Evolutionary conservation across 1,140 invertebrate genomes (phyloP).

Genomic region (Arion vulgaris): DNA sequence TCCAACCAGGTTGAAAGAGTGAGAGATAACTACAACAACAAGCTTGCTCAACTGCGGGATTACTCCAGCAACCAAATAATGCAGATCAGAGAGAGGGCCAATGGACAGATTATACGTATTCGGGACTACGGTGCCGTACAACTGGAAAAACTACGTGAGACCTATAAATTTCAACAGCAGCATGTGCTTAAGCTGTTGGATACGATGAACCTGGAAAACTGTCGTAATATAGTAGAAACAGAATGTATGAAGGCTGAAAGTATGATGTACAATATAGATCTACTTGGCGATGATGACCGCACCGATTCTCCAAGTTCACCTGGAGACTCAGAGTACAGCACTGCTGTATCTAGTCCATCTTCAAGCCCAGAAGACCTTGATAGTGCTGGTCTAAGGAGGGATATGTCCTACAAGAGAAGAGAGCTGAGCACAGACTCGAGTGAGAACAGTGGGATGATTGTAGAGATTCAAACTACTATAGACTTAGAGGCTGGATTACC

Average conservation of each 20-base stretch:
- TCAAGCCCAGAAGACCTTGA: constrained; percentile 41
- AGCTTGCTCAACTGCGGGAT: constrained; percentile 72
- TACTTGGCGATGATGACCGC: constrained; percentile 36
- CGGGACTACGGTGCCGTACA: constrained; percentile 95
- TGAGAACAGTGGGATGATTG: not conserved
- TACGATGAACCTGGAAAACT: constrained; percentile 95
- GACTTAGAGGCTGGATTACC: not conserved
- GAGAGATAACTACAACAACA: constrained; percentile 89
- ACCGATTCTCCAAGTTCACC: constrained; percentile 35
- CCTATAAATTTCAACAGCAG: constrained; percentile 93
- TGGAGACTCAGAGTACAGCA: constrained; percentile 39
- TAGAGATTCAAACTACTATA: constrained; percentile 10
- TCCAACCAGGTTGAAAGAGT: constrained; percentile 94
- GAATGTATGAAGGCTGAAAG: constrained; percentile 85
- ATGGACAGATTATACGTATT: constrained; percentile 93
- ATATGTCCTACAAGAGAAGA: not conserved
- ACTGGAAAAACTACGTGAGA: constrained; percentile 87
- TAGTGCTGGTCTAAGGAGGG: not conserved
- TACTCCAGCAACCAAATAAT: constrained; percentile 82
- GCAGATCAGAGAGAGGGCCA: constrained; percentile 94
- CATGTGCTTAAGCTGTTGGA: constrained; percentile 94
- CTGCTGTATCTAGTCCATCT: constrained; percentile 35
- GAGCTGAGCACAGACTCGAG: constrained; percentile 7
- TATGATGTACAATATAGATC: constrained; percentile 71
- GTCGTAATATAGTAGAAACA: constrained; percentile 81